A percentile compares a stretch with the other conserved stretches of the same genome.
Conservation (phyloP, 2,888 invertebrate species). For the Ecliptopera silaceata region DNA sequence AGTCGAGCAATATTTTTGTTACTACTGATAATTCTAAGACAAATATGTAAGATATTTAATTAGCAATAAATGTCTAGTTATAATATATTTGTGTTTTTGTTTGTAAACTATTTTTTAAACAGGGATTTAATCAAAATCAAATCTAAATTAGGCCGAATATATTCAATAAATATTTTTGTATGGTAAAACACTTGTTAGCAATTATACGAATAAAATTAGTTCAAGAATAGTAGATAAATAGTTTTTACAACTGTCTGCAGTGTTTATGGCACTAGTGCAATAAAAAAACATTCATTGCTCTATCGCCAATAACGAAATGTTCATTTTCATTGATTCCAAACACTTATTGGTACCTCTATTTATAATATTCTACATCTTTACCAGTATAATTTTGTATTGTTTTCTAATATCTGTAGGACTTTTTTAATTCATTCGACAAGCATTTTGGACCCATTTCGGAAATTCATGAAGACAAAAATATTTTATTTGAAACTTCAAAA, state of each 20-base stretch:
- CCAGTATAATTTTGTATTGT: too few species aligned
- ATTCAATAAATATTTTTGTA: not conserved
- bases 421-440: too few species aligned
- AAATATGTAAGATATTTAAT: conserved; percentile 69
- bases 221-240: not conserved
- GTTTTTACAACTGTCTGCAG: not conserved
- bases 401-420: too few species aligned
- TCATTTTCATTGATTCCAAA: too few species aligned
- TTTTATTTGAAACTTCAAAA: too few species aligned
- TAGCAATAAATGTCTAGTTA: conserved; percentile 73
- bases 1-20: conserved; percentile 78
- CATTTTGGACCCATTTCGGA: too few species aligned
- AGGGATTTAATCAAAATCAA: not conserved
- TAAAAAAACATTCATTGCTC: not conserved
- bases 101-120: conserved; percentile 19
- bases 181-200: not conserved
- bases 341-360: too few species aligned
- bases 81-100: conserved; percentile 54
- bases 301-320: not conserved
- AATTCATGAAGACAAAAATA: too few species aligned
- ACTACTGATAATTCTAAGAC: conserved; percentile 67
- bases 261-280: conserved; percentile 2
- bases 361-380: too few species aligned
- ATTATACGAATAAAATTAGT: not conserved
- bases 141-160: not conserved